Percentiles rank a stretch among this genome's conserved stretches.
These are phyloP conservation scores for Orchestia grillus DNA, from an alignment of 1,140 invertebrate species.

Conservation along the genomic window DNA sequence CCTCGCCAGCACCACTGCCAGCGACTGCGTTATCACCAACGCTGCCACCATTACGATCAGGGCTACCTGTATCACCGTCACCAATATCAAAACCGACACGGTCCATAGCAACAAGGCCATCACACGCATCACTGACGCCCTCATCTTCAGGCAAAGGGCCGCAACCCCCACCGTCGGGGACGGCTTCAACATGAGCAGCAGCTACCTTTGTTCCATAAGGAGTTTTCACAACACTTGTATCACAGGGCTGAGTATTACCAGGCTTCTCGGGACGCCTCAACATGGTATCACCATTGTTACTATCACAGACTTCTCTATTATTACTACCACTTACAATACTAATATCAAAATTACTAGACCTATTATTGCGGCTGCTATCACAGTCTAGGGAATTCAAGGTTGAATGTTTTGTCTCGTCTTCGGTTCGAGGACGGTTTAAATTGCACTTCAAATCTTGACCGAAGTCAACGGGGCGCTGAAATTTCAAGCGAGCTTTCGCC, in stretches of 20 bases:
- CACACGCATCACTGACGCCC: not conserved
- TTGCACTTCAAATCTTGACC: constrained; percentile 9
- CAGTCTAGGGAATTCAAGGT: not conserved
- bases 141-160: not conserved
- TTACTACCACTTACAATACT: constrained; percentile 4
- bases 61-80: not conserved
- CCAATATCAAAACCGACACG: not conserved
- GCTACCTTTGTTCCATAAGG: not conserved
- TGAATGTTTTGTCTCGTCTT: not conserved
- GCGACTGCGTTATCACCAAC: not conserved
- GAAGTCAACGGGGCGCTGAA: constrained; percentile 9
- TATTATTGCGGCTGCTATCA: constrained; percentile 18
- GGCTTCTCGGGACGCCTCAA: not conserved
- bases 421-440: not conserved
- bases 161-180: not conserved
- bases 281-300: not conserved
- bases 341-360: not conserved
- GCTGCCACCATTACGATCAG: not conserved
- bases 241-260: no score
- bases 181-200: not conserved
- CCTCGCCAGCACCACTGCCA: not conserved
- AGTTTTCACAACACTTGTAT: no score
- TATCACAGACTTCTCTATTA: not conserved
- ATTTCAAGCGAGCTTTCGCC: not conserved
- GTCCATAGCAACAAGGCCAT: not conserved